Percentiles rank a stretch among this genome's conserved stretches.
Evolutionary conservation across 1,140 invertebrate species (phyloP).

Genomic region (Dendroctonus ponderosae): DNA sequence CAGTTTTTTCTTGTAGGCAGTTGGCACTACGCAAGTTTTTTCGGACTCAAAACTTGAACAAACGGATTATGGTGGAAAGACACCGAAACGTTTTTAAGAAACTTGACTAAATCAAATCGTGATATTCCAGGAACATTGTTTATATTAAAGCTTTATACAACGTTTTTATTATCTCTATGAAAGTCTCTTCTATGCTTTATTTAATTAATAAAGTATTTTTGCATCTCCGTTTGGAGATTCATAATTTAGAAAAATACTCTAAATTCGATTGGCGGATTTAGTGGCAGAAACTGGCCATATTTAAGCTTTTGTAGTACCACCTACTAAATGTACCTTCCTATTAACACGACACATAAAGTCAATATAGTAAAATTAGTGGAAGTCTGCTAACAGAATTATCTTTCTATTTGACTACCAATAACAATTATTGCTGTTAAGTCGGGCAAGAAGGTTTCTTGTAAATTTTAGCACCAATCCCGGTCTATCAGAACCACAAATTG

Average conservation of each 20-base stretch:
- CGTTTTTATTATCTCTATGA: background rate
- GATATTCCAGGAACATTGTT: no score
- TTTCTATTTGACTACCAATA: slow-evolving; percentile 16
- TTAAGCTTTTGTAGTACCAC: background rate
- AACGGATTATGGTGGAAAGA: no score
- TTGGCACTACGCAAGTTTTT: no score
- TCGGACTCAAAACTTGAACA: no score
- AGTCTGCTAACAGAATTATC: slow-evolving; percentile 28
- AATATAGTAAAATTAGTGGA: slow-evolving; percentile 33
- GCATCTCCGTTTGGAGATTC: background rate
- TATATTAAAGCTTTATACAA: no score
- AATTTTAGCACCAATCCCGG: no score
- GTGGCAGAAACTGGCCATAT: background rate
- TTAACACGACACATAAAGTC: slow-evolving; percentile 21
- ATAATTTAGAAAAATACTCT: background rate
- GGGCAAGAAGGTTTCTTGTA: no score
- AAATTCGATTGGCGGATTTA: background rate
- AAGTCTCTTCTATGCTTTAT: background rate
- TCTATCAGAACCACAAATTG: no score
- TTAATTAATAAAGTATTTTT: background rate
- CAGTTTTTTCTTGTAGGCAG: no score
- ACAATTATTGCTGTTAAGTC: no score
- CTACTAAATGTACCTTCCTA: background rate
- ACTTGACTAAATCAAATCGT: no score
- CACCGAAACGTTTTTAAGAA: no score